Percentiles rank a stretch among this genome's conserved stretches.
Evolutionary conservation across 2,113 vertebrate species (phyloP).

Genomic region (Xenotilapia leptura): DNA sequence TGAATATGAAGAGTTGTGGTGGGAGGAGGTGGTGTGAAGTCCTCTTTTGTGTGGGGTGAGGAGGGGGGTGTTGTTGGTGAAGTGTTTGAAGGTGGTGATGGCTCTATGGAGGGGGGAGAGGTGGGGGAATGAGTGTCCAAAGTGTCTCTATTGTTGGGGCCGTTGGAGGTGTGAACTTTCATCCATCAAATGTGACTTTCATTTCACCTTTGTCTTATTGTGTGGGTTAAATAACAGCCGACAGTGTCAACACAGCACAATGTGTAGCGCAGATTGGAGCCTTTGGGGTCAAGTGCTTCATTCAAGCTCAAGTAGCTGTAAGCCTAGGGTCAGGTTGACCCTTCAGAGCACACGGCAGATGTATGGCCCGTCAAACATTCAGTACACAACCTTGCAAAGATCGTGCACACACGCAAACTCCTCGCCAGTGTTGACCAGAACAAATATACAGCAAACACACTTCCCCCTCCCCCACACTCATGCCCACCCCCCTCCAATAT

Average conservation of each 20-base stretch:
- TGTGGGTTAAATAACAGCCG: not conserved
- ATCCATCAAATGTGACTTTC: not conserved
- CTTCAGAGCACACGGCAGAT: not conserved
- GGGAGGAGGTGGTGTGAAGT: too few species aligned
- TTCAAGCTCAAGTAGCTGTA: conserved; percentile 21
- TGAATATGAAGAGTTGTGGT: too few species aligned
- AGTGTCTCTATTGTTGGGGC: too few species aligned
- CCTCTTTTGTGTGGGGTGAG: too few species aligned
- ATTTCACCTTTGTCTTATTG: not conserved
- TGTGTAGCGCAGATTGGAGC: not conserved
- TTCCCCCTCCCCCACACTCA: not conserved
- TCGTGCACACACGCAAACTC: not conserved
- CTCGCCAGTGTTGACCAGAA: not conserved
- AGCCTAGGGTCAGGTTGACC: conserved; percentile 8
- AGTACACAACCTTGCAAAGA: not conserved
- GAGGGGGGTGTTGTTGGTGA: too few species aligned
- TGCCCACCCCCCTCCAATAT: not conserved
- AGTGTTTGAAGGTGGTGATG: too few species aligned
- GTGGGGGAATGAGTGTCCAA: too few species aligned
- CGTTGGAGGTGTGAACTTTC: too few species aligned
- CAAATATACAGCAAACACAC: not conserved
- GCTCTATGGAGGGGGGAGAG: too few species aligned
- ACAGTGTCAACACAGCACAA: not conserved
- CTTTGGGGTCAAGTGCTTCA: conserved; percentile 7
- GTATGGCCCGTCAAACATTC: not conserved